These are phyloP conservation scores for Cyprinodon brontotheroides DNA, from an alignment of 2,113 vertebrate genomes.

Conservation along the genomic window DNA sequence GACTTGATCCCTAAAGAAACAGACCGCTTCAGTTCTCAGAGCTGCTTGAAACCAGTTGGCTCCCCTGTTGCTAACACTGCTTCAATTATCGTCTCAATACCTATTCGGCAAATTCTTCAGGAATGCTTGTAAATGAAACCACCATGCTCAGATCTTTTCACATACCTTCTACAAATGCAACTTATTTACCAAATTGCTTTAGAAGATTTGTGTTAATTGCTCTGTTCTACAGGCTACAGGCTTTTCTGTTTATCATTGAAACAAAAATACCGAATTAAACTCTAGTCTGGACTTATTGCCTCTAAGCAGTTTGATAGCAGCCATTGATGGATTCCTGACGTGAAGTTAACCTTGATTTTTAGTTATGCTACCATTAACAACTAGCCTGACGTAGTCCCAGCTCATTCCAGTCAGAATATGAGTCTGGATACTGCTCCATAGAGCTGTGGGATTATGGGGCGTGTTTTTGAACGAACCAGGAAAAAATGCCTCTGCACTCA, in stretches of 20 bases:
- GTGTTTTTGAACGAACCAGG: too few relatives aligned
- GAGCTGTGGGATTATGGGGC: too few relatives aligned
- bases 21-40: slow-evolving; percentile 46
- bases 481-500: too few relatives aligned
- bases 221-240: background rate
- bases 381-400: too few relatives aligned
- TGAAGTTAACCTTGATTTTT: slow-evolving; percentile 25
- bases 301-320: slow-evolving; percentile 12
- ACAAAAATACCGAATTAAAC: background rate
- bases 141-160: slow-evolving; percentile 8
- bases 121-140: slow-evolving; percentile 44
- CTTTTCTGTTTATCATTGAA: slow-evolving; percentile 1
- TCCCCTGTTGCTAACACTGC: slow-evolving; percentile 53
- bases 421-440: too few relatives aligned
- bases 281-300: slow-evolving; percentile 8
- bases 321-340: slow-evolving; percentile 39
- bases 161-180: slow-evolving; percentile 1
- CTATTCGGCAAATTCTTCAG: slow-evolving; percentile 42
- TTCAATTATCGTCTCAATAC: slow-evolving; percentile 30
- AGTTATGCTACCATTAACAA: too few relatives aligned
- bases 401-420: too few relatives aligned
- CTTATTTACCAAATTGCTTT: background rate
- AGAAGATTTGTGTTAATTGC: background rate
- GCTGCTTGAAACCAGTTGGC: slow-evolving; percentile 47
- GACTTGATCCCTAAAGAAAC: slow-evolving; percentile 67